A percentile compares a stretch with the other conserved stretches of the same genome.
These are phyloP conservation scores for Cryptoblepharus egeriae DNA, from an alignment of 2,797 vertebrate genomes.

Conservation along the genomic window DNA sequence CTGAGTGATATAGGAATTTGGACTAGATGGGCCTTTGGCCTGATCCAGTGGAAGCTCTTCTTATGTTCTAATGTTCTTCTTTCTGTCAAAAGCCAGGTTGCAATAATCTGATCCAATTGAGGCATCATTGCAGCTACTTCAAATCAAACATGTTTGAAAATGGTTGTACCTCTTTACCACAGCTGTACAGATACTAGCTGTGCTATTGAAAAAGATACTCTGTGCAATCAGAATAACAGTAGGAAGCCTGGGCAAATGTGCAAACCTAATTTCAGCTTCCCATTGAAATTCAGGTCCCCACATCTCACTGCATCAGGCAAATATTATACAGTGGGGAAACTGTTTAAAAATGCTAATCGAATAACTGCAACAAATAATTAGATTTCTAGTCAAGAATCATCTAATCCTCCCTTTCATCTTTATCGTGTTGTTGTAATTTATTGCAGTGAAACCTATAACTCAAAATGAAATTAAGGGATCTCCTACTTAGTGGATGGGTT, in stretches of 20 bases:
- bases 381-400: constrained; percentile 65
- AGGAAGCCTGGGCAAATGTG: constrained; percentile 46
- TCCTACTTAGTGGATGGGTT: too few relatives aligned
- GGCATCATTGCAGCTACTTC: neutral
- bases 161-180: neutral
- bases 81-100: neutral
- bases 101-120: neutral
- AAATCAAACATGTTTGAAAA: constrained; percentile 18
- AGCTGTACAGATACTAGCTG: neutral
- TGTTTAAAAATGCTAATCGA: constrained; percentile 67
- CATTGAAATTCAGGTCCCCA: constrained; percentile 61
- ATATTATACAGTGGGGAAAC: constrained; percentile 59
- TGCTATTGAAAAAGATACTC: rapidly evolving
- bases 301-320: constrained; percentile 48
- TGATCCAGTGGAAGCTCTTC: too few relatives aligned
- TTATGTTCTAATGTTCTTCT: too few relatives aligned
- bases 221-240: constrained; percentile 33
- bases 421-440: neutral
- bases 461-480: neutral
- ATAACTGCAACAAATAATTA: constrained; percentile 73
- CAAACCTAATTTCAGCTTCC: constrained; percentile 45
- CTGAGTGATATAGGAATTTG: too few relatives aligned
- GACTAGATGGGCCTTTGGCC: too few relatives aligned
- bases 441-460: neutral
- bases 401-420: constrained; percentile 13